Evolutionary conservation across 2,113 vertebrate genomes (phyloP), one percentile per base, ranked within the genome.

Genomic region (Xenotilapia caudafasciata): DNA sequence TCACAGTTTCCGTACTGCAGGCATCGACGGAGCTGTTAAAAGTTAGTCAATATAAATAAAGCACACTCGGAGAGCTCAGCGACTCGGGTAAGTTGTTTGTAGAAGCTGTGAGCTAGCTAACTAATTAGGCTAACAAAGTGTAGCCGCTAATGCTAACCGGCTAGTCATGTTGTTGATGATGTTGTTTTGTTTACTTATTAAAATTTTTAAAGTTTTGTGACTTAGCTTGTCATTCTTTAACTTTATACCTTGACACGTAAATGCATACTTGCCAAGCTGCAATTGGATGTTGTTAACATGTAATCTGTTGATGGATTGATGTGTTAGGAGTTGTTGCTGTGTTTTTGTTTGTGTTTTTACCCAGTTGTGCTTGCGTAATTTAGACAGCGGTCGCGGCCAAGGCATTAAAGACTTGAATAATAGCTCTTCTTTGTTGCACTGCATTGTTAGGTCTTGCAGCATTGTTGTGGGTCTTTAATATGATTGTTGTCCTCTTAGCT

Each of bases 261-360:
- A 42, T 13, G 11, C 33, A 56, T 51, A 14, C 21, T 49, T 79
- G 42, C 21, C 19, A 23, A 33, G 35, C 21, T 21, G 2, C 12
- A 21, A 26, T 9, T 31, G 35, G 35, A 12, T n/a, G 11, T 13
- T 9, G 3, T 13, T 26, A 7, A 2, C 5, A 2, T 73, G 6
- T 5, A 6, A 40, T 4, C 3, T 33, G 5, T 26, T 35, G 21
- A 11, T 28, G 6, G 4, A 8, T 8, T 3, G 12, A 35, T 79
- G 5, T 14, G 2, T 49, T 77, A 12, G 5, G 19, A 77, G 77
- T 35, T 80, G 40, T 26, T 77, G 86, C 55, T 49, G 82, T 92
- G 86, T 92, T 95, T 85, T 82, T 94, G 91, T 89, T 95, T 84
- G 75, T 94, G 91, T 90, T 94, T 91, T 89, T 92, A 92, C 84